Evolutionary conservation across 2,113 vertebrate genomes (phyloP).

Genomic region (Anhinga rufa): DNA sequence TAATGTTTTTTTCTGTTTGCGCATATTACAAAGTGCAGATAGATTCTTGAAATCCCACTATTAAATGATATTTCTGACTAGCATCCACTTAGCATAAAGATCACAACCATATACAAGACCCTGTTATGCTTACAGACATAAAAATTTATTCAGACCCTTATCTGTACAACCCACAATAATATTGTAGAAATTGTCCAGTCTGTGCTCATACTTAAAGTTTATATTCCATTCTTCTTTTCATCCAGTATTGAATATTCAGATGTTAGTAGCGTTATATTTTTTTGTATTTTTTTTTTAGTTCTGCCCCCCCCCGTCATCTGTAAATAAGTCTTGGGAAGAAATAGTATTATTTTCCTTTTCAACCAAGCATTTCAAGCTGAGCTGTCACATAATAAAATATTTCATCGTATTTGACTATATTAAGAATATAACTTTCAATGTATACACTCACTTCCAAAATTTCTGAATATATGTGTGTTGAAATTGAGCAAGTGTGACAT

Average conservation of each 20-base stretch:
- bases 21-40: neutral
- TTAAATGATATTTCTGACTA: neutral
- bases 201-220: neutral
- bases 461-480: conserved; percentile 60
- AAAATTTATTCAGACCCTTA: neutral
- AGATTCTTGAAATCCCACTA: neutral
- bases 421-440: conserved; percentile 47
- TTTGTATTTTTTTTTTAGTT: neutral
- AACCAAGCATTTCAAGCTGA: conserved; percentile 10
- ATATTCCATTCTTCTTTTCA: neutral
- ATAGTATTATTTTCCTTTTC: neutral
- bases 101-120: neutral
- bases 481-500: conserved; percentile 56
- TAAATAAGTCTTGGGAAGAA: conserved; percentile 6
- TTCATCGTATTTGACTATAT: conserved; percentile 49
- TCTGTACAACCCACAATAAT: neutral
- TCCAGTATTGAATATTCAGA: neutral
- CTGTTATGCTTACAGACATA: neutral
- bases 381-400: conserved; percentile 35
- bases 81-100: neutral
- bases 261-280: neutral
- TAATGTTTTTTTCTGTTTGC: neutral
- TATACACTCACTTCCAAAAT: conserved; percentile 28
- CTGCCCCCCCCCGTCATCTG: neutral
- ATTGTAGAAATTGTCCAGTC: neutral